These are phyloP conservation scores for Distichodus sexfasciatus DNA, from an alignment of 2,797 vertebrate species.

Conservation along the genomic window DNA sequence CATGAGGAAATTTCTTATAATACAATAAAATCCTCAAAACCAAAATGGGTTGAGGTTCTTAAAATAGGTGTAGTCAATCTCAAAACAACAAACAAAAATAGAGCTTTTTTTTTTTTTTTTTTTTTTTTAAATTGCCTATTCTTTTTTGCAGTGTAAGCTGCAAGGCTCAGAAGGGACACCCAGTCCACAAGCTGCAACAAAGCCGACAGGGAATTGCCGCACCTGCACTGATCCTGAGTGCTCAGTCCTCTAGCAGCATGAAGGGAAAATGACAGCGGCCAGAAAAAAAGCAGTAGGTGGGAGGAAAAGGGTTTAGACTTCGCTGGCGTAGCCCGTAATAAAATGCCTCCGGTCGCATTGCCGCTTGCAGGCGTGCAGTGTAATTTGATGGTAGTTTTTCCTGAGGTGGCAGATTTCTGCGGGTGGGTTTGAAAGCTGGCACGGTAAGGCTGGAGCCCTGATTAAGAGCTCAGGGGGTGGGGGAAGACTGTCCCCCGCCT, in stretches of 20 bases:
- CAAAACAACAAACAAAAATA: too few species aligned
- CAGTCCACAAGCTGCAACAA: neutral
- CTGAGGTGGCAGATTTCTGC: conserved; percentile 65
- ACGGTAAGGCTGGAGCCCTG: conserved; percentile 22
- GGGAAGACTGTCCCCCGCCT: conserved; percentile 30
- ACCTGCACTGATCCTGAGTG: neutral
- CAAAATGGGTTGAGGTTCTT: too few species aligned
- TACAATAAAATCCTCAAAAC: too few species aligned
- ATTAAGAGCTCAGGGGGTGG: conserved; percentile 24
- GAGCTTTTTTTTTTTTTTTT: too few species aligned
- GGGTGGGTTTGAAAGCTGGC: conserved; percentile 33
- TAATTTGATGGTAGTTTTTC: conserved; percentile 63
- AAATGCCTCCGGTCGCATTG: conserved; percentile 54
- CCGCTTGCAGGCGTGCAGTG: conserved; percentile 54
- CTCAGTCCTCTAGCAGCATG: neutral
- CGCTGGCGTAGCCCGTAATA: conserved; percentile 50
- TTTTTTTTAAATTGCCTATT: too few species aligned
- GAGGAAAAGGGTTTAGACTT: neutral
- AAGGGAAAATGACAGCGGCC: neutral
- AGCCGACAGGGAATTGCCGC: neutral
- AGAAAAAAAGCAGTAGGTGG: too few species aligned
- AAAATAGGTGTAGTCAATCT: too few species aligned
- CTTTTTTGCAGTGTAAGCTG: too few species aligned
- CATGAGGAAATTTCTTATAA: too few species aligned
- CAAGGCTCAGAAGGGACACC: neutral